Base-by-base conservation (phyloP, 2,113 vertebrate genomes). In the Lamprotornis superbus region DNA sequence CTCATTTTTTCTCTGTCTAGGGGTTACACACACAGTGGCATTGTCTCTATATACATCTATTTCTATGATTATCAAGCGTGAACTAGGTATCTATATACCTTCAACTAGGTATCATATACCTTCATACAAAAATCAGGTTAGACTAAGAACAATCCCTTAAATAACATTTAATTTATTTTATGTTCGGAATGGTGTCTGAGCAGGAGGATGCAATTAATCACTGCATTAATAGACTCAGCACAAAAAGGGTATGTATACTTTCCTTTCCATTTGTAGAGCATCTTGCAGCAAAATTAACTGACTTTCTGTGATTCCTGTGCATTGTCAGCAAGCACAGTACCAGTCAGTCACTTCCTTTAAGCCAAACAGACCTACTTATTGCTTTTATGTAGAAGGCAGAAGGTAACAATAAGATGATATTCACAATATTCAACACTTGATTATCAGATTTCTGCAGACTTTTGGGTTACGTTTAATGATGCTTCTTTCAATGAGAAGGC, bases 201-300 rank as follows among this genome's bases (percentile, higher is more conserved):
- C 74, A 94, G 86, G 52, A 94, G 74, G 91, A 70, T 93, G 70
- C 63, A 95, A 74, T 96, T 94, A 94, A 84, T 83, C 75, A 68
- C 75, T 77, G 67, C 40, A 57, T 94, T 93, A 97, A 93, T 56
- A 73, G n/a, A 31, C 75, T 90, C 87, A 96, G 79, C 30, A 81
- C 44, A 89, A 95, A 83, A 46, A 70, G 56, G 30, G 47, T 57
- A 42, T 10, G 2, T 78, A 44, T 68, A 87, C 55, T 94, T 93
- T 87, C 40, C 18, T 87, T 23, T 75, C 65, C 53, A 60, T 96
- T 94, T 91, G 55, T 31, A 10, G 24, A 94, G 83, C 83, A 89
- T 56, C 53, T 96, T 78, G 83, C 77, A 87, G 61, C 33, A 75
- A 89, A 91, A 91, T 87, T 83, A 94, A 94, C 20, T 96, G 92